Evolutionary conservation across 2,888 invertebrate genomes (phyloP).

Genomic region (Norana najaformis): DNA sequence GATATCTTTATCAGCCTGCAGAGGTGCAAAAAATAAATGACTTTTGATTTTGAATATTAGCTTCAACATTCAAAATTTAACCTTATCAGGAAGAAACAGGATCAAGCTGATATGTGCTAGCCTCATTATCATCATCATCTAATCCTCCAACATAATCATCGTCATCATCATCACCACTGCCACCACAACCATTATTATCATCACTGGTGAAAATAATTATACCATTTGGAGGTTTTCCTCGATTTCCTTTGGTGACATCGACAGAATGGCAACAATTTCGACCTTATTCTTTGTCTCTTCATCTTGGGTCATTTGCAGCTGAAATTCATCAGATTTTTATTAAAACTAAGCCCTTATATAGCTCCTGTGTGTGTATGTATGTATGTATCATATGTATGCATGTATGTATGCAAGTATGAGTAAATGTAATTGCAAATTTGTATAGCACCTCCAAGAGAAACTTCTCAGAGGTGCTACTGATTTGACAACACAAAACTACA

Average conservation of each 20-base stretch:
- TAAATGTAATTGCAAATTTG: not conserved
- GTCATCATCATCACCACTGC: not conserved
- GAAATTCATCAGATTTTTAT: constrained; percentile 34
- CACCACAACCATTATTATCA: not conserved
- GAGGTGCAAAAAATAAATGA: not conserved
- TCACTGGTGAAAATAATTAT: constrained; percentile 36
- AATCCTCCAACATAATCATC: too few species aligned
- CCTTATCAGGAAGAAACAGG: not conserved
- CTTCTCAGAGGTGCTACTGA: too few species aligned
- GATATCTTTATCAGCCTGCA: constrained; percentile 51
- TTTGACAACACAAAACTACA: too few species aligned
- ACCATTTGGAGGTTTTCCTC: constrained; percentile 55
- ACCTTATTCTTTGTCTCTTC: constrained; percentile 56
- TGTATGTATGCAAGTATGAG: not conserved
- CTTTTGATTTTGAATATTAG: not conserved
- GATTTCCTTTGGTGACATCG: constrained; percentile 57
- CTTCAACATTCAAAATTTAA: not conserved
- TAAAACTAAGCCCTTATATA: too few species aligned
- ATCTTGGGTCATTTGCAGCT: constrained; percentile 52
- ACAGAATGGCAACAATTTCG: constrained; percentile 51
- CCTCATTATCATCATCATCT: not conserved
- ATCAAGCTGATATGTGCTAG: not conserved
- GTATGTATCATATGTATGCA: not conserved
- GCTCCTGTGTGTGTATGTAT: too few species aligned
- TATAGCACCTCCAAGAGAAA: too few species aligned